Evolutionary conservation across 37 sponge, comb jelly and placozoan species (phyloP), one percentile per base, ranked within the genome.

Genomic region (Bolinopsis microptera): DNA sequence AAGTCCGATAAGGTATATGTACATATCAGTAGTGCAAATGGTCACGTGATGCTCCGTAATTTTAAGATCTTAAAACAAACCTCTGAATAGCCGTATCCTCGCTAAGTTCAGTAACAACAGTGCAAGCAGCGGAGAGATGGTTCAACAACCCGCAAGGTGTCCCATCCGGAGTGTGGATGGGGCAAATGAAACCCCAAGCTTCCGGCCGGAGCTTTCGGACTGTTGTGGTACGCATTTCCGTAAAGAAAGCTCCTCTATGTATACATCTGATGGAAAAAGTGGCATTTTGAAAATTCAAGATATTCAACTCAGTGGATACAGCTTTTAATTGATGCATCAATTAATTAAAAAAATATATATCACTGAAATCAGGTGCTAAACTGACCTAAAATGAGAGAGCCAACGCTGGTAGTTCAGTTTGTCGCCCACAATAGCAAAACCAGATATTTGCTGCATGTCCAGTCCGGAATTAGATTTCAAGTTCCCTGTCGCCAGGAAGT

Each of bases 121-220:
- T 48, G 69, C 96, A 96, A 39, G 38, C 27, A 38, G 96, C 96
- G 2, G 99, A 93, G 32, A 99, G 93, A 77, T 99, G 99, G 76
- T 97, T 99, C 32, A 99, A 94, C 18, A 99, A 94, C 31, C 99
- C 99, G 83, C 99, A 99, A 0, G 99, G 99, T 22, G 97, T 94
- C 32, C 99, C 99, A 93, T 99, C 99, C 83, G 99, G 99, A 86
- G 99, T 97, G 94, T 99, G 97, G 0, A 99, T 97, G 18, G 97
- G 99, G 95, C 99, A 99, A 83, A 99, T 72, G 94, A 99, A 99
- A 27, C 98, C 99, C 96, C 96, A 97, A 28, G 97, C 96, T 61
- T 99, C 99, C 36, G 99, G 99, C 1, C 97, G 95, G 0, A 99
- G 95, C 83, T 96, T 97, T 41, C 99, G 75, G 38, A 99, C 99